Base-by-base conservation (phyloP, 2,888 invertebrate species). In the Tridacna gigas region DNA sequence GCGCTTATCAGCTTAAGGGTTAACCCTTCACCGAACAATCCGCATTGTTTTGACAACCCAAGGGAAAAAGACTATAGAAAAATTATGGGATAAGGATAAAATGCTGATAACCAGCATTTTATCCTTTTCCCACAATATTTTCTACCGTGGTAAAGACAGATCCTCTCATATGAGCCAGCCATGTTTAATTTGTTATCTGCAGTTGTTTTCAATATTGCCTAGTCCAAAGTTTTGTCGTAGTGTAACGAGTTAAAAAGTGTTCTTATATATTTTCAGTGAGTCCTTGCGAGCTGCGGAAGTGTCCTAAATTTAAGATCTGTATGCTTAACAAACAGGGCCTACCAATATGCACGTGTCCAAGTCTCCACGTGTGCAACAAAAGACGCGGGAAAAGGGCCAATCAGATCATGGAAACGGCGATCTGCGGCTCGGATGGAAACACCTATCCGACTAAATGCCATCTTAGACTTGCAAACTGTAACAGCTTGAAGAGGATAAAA, bases 251-350 rank as follows among this genome's bases (percentile, higher is more conserved):
- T 37, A 37, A 37, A 37, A 37, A 37, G 7, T 2, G 2, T 37
- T 11, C 45, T 47, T 45, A 15, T 69, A 18, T 69, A 69, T 45
- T 83, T 81, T 65, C 88, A 91, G 92, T 82, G 20, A 88, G 90
- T 71, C 91, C 91, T 0, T 93, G 93, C 67, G 84, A 89, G 20
- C 84, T 91, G 73, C 90, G 93, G 51, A 84, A 87, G 37, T 94
- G 94, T 86, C 92, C 93, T n/a, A 91, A 91, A 77, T 89, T 90
- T 74, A 91, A 93, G 82, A 90, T 94, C n/a, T 94, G 94, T 76
- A 90, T 93, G 85, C 89, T 92, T 74, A 94, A 94, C 88, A 90
- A 92, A 77, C 94, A 94, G 86, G 93, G 93, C 5, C 90, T 94
- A 20, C 94, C 94, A 0, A 85, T 94, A 60, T 94, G 94, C 80